Conservation (phyloP, 1,140 invertebrate genomes). For the Rhynchophorus ferrugineus region DNA sequence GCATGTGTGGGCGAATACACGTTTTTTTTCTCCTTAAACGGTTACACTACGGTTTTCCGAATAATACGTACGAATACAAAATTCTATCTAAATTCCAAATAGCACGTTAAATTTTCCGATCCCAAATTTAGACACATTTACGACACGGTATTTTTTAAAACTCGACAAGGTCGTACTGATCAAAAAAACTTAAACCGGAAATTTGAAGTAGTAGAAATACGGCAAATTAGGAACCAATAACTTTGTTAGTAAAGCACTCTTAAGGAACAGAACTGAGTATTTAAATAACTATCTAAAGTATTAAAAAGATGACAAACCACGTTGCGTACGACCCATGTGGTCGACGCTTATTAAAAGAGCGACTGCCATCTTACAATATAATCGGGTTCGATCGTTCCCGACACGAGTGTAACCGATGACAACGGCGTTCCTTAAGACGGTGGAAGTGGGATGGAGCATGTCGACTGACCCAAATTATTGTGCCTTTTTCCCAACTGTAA, state of each 20-base stretch:
- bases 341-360: conserved; percentile 36
- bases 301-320: conserved; percentile 23
- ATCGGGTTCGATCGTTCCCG: conserved; percentile 20
- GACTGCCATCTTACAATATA: conserved; percentile 32
- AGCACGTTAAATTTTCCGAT: conserved; percentile 13
- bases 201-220: neutral
- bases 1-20: conserved; percentile 23
- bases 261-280: conserved; percentile 14
- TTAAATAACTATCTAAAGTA: conserved; percentile 3
- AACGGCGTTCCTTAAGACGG: neutral
- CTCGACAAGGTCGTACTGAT: conserved; percentile 13
- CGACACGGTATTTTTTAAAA: neutral
- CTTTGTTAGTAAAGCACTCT: conserved; percentile 5
- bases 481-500: no score
- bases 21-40: conserved; percentile 23
- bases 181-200: neutral
- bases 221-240: neutral
- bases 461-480: neutral
- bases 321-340: conserved; percentile 41
- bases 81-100: conserved; percentile 4
- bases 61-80: no score
- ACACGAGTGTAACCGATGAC: conserved; percentile 3
- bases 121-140: conserved; percentile 17
- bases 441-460: neutral
- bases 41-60: no score